A percentile compares a stretch with the other conserved stretches of the same genome.
phyloP scores from a whole-genome alignment of 2,113 vertebrate genomes.

The Callospermophilus lateralis region DNA sequence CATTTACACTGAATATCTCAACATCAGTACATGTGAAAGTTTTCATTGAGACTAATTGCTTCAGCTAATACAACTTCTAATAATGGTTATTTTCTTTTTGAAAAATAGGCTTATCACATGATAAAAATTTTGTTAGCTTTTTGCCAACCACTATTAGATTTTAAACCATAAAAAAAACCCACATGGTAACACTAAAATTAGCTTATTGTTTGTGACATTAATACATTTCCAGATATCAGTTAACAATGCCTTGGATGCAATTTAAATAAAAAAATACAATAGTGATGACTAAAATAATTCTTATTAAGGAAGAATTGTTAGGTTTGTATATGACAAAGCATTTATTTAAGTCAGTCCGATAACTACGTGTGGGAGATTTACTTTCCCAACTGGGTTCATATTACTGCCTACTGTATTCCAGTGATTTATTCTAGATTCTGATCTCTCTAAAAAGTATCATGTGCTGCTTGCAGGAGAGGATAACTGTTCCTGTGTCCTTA shows the following conservation, averaged over 20 bases:
- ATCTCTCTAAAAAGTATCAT: neutral
- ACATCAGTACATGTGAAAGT: neutral
- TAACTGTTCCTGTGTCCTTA: constrained; percentile 51
- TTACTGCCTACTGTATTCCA: neutral
- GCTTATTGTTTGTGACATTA: neutral
- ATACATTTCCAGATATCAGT: neutral
- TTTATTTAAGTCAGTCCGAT: neutral
- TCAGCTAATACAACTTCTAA: neutral
- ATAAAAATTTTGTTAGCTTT: neutral
- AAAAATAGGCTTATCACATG: neutral
- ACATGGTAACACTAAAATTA: neutral
- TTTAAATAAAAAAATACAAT: neutral
- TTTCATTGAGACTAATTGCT: neutral
- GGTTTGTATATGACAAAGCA: neutral
- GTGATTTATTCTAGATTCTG: constrained; percentile 60
- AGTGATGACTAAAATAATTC: neutral
- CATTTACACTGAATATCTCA: neutral
- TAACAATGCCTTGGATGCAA: neutral
- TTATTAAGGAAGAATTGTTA: neutral
- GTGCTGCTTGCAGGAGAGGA: neutral
- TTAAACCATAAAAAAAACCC: constrained; percentile 21
- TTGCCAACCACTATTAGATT: neutral
- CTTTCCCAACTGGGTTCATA: neutral
- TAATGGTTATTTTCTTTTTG: neutral
- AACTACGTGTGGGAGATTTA: neutral